Conservation (phyloP, 35 echinoderm and acorn worm species). For the Ptychodera flava region DNA sequence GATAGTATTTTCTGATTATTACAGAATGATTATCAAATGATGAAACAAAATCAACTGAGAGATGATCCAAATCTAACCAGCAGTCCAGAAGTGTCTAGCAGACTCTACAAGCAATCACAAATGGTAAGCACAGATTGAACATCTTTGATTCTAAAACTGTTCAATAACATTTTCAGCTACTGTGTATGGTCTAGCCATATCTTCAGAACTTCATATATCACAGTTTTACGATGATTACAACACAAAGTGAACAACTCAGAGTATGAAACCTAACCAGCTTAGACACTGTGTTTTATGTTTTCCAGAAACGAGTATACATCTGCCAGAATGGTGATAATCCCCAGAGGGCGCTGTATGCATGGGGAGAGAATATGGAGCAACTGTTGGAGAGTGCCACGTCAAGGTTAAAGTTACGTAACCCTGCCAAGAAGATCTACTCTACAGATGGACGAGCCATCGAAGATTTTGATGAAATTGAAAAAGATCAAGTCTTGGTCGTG, state of each 20-base stretch:
- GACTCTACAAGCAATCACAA: slow-evolving; percentile 72
- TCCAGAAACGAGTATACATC: slow-evolving; percentile 73
- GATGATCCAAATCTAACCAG: neutral
- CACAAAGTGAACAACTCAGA: no score
- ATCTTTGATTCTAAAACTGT: no score
- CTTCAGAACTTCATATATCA: no score
- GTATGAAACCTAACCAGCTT: no score
- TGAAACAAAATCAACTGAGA: neutral
- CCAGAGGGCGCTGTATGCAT: slow-evolving; percentile 43
- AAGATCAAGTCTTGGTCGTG: slow-evolving; percentile 68
- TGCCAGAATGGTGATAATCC: slow-evolving; percentile 66
- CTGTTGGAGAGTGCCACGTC: slow-evolving; percentile 44
- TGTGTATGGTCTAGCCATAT: no score
- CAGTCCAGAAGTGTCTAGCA: neutral
- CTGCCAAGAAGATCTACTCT: slow-evolving; percentile 56
- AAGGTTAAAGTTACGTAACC: slow-evolving; percentile 37
- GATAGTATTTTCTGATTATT: no score
- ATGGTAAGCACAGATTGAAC: slow-evolving; percentile 70
- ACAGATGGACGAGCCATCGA: slow-evolving; percentile 29
- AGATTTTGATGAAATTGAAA: slow-evolving; percentile 46
- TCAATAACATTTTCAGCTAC: no score
- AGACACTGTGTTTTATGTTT: neutral
- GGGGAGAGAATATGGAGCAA: slow-evolving; percentile 60
- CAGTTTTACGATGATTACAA: no score
- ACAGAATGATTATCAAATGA: neutral